Conservation (phyloP, 2,888 invertebrate genomes). For the Acanthosepion lycidas region DNA sequence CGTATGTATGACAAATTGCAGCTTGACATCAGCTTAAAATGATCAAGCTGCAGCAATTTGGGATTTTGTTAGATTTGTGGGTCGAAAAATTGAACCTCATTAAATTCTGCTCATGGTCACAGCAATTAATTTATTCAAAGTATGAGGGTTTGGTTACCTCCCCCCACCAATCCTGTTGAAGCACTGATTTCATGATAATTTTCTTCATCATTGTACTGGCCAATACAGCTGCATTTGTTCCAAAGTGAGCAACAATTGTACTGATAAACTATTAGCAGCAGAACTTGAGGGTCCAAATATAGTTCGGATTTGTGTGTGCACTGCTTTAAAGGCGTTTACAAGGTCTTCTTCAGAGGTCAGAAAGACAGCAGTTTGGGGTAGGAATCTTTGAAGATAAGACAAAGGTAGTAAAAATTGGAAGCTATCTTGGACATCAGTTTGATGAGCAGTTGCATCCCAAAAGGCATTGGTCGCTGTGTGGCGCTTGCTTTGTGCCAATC, state of each 20-base stretch:
- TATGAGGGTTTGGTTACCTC: no score
- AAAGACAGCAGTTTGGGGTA: not conserved
- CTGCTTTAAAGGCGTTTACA: not conserved
- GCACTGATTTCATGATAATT: no score
- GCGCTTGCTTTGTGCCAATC: not conserved
- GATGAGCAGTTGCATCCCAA: not conserved
- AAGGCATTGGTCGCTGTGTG: not conserved
- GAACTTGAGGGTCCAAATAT: not conserved
- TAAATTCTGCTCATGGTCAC: no score
- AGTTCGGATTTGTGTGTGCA: not conserved
- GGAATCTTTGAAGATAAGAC: constrained; percentile 25
- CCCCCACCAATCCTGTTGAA: no score
- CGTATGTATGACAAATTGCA: no score
- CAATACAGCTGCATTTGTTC: not conserved
- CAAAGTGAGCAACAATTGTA: not conserved
- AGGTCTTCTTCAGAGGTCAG: not conserved
- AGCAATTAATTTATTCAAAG: no score
- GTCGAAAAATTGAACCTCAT: no score
- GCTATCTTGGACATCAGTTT: not conserved
- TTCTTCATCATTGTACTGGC: not conserved
- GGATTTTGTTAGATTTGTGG: no score
- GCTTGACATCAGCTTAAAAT: no score
- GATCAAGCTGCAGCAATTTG: no score
- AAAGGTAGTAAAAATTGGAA: not conserved
- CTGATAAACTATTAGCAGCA: not conserved